Evolutionary conservation across 2,888 invertebrate species (phyloP), one percentile per base, ranked within the genome.

Genomic region (Acrobeloides nanus): DNA sequence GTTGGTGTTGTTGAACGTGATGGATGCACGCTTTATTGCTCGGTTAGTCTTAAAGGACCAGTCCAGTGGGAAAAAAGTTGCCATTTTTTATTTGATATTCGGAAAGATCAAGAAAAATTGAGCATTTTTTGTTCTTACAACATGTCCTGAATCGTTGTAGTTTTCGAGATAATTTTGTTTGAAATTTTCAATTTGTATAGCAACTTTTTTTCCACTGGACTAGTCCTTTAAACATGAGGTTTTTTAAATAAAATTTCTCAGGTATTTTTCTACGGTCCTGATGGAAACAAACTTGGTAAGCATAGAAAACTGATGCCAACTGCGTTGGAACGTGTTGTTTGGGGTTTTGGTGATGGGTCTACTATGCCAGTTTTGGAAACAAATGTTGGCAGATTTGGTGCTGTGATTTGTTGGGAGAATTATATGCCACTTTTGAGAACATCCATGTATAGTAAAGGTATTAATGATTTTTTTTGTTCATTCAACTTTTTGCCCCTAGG

Each of bases 391-490:
- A 62, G 50, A 25, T 60, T 68, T 33, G 65, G 64, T 10, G 54
- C 62, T 8, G 66, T 59, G 4, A 61, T 68, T 29, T 68, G 68
- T 41, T 68, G 68, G 68, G 68, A 68, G 45, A 68, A 65, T 40
- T 68, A 68, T 51, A 53, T 58, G 57, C 53, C 53, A 15, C 25
- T 59, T 23, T 27, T 53, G 7, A 20, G 53, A 7, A 39, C 38
- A 8, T 12, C 29, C 8, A 42, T 53, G 40, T 53, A 53, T 24
- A 10, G 41, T n/a, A 50, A 57, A 25, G 53, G 49, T 49, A 18
- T n/a, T 20, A 12, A 10, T 15, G 6, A 6, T 39, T 6, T 43
- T 23, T 41, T 23, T 20, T 20, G 8, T 1, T 17, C 21, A 17
- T 15, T 40, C 18, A 23, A 18, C 7, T n/a, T 50, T 21, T 7